These are phyloP conservation scores for Spilosoma lubricipeda DNA, from an alignment of 2,888 invertebrate genomes.

Conservation along the genomic window DNA sequence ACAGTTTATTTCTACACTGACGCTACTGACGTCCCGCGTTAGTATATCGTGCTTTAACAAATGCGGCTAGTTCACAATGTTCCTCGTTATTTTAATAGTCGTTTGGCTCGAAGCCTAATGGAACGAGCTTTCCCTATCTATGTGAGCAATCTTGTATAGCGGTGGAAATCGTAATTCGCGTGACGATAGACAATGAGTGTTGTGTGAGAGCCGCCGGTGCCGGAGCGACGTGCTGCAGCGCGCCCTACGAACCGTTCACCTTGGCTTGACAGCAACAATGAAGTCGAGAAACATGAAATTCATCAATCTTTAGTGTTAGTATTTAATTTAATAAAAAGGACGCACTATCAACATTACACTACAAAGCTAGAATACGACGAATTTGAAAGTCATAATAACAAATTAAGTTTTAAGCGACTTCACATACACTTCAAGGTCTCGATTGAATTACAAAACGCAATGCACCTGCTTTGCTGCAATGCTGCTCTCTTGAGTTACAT, in stretches of 20 bases:
- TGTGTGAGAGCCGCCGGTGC: not conserved
- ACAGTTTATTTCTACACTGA: not conserved
- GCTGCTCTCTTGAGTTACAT: no score
- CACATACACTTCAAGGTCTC: no score
- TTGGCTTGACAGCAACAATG: not conserved
- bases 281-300: not conserved
- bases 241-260: not conserved
- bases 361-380: not conserved
- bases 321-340: not conserved
- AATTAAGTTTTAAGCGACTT: no score
- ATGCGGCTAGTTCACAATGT: not conserved
- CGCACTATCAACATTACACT: not conserved
- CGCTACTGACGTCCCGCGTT: not conserved
- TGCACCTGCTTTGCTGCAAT: no score
- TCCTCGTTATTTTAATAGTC: not conserved
- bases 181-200: conserved; percentile 5
- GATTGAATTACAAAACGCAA: no score
- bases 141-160: not conserved
- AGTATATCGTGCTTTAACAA: not conserved
- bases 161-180: not conserved
- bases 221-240: not conserved
- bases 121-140: not conserved
- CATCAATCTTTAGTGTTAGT: no score
- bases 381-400: not conserved
- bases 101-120: conserved; percentile 5